These are phyloP conservation scores for Drosophila paucipuncta DNA, from an alignment of 2,888 invertebrate species.

Conservation along the genomic window DNA sequence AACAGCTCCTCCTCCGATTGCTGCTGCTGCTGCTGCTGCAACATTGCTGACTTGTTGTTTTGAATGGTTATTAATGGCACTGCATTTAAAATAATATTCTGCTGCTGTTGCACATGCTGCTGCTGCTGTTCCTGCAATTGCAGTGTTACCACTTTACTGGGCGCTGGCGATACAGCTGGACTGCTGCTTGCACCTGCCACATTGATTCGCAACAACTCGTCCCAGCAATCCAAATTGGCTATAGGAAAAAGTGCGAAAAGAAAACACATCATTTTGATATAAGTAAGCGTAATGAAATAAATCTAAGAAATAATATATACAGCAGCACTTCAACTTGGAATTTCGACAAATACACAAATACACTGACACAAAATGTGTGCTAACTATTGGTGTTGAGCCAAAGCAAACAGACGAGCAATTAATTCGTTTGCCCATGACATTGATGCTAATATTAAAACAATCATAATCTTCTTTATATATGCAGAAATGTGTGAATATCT, in stretches of 20 bases:
- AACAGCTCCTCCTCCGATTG: slow-evolving; percentile 58
- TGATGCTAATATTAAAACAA: slow-evolving; percentile 76
- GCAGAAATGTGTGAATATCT: not conserved
- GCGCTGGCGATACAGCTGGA: slow-evolving; percentile 60
- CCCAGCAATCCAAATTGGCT: slow-evolving; percentile 85
- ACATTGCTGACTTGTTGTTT: slow-evolving; percentile 76
- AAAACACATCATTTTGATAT: not conserved
- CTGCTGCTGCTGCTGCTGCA: slow-evolving; percentile 65
- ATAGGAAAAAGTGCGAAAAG: slow-evolving; percentile 56
- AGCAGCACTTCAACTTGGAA: not conserved
- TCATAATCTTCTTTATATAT: slow-evolving; percentile 45
- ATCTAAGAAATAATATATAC: slow-evolving; percentile 19
- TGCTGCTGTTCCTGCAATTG: slow-evolving; percentile 68
- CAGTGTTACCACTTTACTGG: slow-evolving; percentile 57
- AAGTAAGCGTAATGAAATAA: not conserved
- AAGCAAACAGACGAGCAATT: slow-evolving; percentile 55
- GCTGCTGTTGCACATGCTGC: slow-evolving; percentile 67
- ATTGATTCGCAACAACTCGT: slow-evolving; percentile 83
- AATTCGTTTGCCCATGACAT: slow-evolving; percentile 75
- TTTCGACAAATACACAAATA: not conserved
- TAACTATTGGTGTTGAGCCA: slow-evolving; percentile 16
- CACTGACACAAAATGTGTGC: slow-evolving; percentile 14
- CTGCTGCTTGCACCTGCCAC: slow-evolving; percentile 65
- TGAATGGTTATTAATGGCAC: slow-evolving; percentile 84
- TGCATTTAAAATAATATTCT: slow-evolving; percentile 82